A percentile compares a stretch with the other conserved stretches of the same genome.
phyloP scores from a whole-genome alignment of 2,888 invertebrate genomes.

The Synergus umbraculus region DNA sequence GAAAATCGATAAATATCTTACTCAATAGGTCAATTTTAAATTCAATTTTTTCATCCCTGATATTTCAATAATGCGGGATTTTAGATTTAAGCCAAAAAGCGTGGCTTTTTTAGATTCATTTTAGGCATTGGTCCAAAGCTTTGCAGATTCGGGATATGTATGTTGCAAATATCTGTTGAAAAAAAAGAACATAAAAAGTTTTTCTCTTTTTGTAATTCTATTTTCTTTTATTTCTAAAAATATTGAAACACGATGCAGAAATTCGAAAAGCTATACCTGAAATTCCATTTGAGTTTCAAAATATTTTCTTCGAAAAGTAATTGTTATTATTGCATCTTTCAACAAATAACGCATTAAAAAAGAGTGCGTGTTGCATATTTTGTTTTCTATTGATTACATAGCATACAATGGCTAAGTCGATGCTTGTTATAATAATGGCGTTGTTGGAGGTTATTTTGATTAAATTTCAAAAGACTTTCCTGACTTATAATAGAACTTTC shows the following conservation, averaged over 20 bases:
- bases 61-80: not conserved
- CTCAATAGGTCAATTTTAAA: not conserved
- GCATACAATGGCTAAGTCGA: conserved; percentile 57
- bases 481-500: not conserved
- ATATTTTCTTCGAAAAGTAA: not conserved
- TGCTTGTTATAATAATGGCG: conserved; percentile 58
- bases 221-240: not conserved
- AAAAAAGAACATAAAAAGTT: not conserved
- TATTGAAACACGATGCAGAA: not conserved
- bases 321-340: not conserved
- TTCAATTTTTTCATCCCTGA: not conserved
- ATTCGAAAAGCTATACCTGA: not conserved
- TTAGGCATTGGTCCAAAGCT: not conserved
- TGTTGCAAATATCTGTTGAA: not conserved
- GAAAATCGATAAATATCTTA: conserved; percentile 51
- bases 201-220: not conserved
- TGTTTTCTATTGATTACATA: conserved; percentile 60
- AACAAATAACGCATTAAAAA: not conserved
- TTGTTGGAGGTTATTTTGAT: not conserved
- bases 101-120: not conserved
- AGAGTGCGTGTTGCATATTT: not conserved
- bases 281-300: not conserved
- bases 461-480: not conserved
- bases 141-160: not conserved
- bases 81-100: not conserved